A percentile compares a stretch with the other conserved stretches of the same genome.
phyloP scores from a whole-genome alignment of 2,113 vertebrate genomes.

The Miniopterus natalensis region DNA sequence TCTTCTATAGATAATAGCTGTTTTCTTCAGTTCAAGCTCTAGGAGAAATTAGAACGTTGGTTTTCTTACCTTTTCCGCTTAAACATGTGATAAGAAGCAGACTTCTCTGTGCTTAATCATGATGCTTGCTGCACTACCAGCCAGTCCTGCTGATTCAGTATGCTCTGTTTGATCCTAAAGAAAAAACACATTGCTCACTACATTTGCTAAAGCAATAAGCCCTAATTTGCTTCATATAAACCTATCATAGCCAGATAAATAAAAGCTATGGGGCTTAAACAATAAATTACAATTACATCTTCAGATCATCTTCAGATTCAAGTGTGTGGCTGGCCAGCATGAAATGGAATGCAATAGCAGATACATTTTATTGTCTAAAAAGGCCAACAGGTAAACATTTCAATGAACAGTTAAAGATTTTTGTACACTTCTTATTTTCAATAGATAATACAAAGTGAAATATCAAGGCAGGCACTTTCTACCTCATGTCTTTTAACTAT shows the following conservation, averaged over 20 bases:
- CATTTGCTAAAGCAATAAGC: conserved; percentile 75
- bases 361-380: conserved; percentile 59
- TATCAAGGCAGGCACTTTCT: conserved; percentile 61
- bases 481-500: conserved; percentile 74
- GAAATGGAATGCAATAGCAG: conserved; percentile 31
- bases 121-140: conserved; percentile 82
- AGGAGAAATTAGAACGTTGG: conserved; percentile 51
- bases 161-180: conserved; percentile 85
- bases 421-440: conserved; percentile 70
- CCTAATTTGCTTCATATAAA: conserved; percentile 65
- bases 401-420: conserved; percentile 31
- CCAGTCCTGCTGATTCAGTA: conserved; percentile 85
- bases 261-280: conserved; percentile 77
- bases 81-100: conserved; percentile 83
- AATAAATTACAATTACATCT: conserved; percentile 71
- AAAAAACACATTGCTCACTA: conserved; percentile 84
- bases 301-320: conserved; percentile 74
- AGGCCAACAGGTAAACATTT: conserved; percentile 63
- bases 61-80: conserved; percentile 86
- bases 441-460: conserved; percentile 66
- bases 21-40: conserved; percentile 57
- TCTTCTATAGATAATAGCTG: conserved; percentile 13
- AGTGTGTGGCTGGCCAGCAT: conserved; percentile 21
- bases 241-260: conserved; percentile 69
- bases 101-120: conserved; percentile 87